phyloP scores from a whole-genome alignment of 2,888 invertebrate species.

The Limnephilus auricula region DNA sequence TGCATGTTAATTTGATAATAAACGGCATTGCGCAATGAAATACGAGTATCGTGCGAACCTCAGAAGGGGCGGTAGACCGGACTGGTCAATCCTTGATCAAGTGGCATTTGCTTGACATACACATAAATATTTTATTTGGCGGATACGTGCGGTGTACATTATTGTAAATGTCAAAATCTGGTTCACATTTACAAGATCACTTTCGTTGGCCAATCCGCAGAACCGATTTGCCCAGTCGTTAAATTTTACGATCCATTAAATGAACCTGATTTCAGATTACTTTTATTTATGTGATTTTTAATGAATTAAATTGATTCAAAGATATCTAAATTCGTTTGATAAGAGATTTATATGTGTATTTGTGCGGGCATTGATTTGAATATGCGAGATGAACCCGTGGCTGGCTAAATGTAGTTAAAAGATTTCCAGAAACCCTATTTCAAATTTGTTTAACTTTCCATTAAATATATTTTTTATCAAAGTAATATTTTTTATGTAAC shows the following conservation, averaged over 20 bases:
- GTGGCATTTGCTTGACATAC: constrained; percentile 62
- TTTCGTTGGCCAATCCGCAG: constrained; percentile 36
- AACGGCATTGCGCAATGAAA: not conserved
- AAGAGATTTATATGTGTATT: not conserved
- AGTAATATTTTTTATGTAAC: not conserved
- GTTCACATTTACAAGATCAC: constrained; percentile 62
- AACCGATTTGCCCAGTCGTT: constrained; percentile 18
- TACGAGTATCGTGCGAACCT: not conserved
- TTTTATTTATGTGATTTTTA: constrained; percentile 25
- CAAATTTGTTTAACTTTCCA: not conserved
- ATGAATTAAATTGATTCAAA: not conserved
- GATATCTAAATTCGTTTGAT: not conserved
- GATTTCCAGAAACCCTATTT: not conserved
- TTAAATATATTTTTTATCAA: not conserved
- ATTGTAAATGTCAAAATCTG: constrained; percentile 63
- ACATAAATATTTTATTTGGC: constrained; percentile 44
- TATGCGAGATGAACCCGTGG: not conserved
- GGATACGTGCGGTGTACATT: constrained; percentile 40
- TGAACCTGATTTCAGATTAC: constrained; percentile 24
- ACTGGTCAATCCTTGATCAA: constrained; percentile 60
- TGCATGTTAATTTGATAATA: not conserved
- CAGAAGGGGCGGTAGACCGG: not conserved
- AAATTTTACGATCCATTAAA: constrained; percentile 43
- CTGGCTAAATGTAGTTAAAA: not conserved
- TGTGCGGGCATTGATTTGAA: not conserved